Evolutionary conservation across 2,888 invertebrate genomes (phyloP), one percentile per base, ranked within the genome.

Genomic region (Ichneumoninae sp.): DNA sequence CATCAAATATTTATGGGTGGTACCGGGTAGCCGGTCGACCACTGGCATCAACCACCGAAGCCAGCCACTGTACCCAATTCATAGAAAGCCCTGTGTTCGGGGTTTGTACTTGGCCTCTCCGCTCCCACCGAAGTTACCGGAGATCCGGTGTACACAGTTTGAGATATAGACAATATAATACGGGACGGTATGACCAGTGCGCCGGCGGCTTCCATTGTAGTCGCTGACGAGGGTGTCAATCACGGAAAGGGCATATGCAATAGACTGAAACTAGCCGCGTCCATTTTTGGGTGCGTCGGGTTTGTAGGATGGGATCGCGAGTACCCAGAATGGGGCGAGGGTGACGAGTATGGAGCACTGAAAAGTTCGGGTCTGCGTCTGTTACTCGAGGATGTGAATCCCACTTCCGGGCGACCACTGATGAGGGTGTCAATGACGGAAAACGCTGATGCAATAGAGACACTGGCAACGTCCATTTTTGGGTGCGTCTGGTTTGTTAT

Each of bases 1-100:
- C 87, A 87, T 90, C 86, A 90, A 90, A 90, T 90, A 90, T 90
- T 90, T 89, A 90, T 90, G 85, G 73, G 60, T 83, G 77, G 81
- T 65, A 84, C 85, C 71, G 81, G 80, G 79, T 76, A 81, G 80
- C 63, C 83, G 82, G 44, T 86, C 88, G 89, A 88, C 87, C 83
- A 88, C 89, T 75, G 60, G 77, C 73, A 77, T 81, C 82, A 85
- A 75, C 73, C 74, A 81, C 75, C 79, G 71, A 50, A 60, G 66
- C 83, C 65, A 66, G 65, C 70, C 70, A 60, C 83, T 63, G 52
- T 63, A 75, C 52, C 69, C 75, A 44, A 68, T 66, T 30, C 69
- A 63, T 75, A 77, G 81, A 65, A 60, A 68, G 26, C 36, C 54
- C 50, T 63, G 73, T 69, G 40, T 69, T 83, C 13, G 44, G 44